Evolutionary conservation across 2,888 invertebrate genomes (phyloP).

Genomic region (Eubasilissa splendida): DNA sequence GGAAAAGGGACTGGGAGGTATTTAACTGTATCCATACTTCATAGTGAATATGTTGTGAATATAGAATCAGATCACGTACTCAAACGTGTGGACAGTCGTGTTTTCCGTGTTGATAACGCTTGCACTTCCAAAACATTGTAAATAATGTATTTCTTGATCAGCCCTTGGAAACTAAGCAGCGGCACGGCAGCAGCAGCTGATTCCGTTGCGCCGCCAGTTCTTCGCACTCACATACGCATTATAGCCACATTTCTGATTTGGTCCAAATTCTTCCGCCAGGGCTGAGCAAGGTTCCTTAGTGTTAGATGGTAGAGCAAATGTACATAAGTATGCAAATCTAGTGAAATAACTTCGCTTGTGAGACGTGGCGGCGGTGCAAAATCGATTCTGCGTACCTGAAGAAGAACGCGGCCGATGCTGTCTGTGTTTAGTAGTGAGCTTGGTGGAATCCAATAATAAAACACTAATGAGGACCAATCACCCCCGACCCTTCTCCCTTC

Average conservation of each 20-base stretch:
- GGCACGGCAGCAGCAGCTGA: conserved; percentile 33
- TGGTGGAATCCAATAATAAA: conserved; percentile 45
- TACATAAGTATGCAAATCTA: conserved; percentile 58
- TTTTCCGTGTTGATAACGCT: conserved; percentile 72
- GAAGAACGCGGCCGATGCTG: conserved; percentile 56
- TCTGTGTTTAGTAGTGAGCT: conserved; percentile 44
- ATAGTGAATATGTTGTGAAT: conserved; percentile 66
- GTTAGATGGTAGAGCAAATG: conserved; percentile 57
- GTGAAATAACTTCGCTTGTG: conserved; percentile 60
- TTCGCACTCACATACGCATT: conserved; percentile 41
- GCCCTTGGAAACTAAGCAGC: conserved; percentile 64
- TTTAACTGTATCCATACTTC: conserved; percentile 66
- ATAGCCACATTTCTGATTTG: conserved; percentile 11
- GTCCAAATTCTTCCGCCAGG: conserved; percentile 61
- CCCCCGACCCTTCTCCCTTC: conserved; percentile 31
- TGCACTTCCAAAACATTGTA: conserved; percentile 62
- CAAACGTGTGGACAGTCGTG: conserved; percentile 70
- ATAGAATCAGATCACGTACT: conserved; percentile 62
- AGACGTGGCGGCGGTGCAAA: conserved; percentile 69
- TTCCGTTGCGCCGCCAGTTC: conserved; percentile 27
- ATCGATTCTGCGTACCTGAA: conserved; percentile 66
- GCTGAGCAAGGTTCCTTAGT: conserved; percentile 61
- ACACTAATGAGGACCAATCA: conserved; percentile 45
- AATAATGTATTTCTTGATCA: conserved; percentile 58
- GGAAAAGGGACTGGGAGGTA: conserved; percentile 99